Evolutionary conservation across 2,888 invertebrate species (phyloP).

Genomic region (Sipha maydis): DNA sequence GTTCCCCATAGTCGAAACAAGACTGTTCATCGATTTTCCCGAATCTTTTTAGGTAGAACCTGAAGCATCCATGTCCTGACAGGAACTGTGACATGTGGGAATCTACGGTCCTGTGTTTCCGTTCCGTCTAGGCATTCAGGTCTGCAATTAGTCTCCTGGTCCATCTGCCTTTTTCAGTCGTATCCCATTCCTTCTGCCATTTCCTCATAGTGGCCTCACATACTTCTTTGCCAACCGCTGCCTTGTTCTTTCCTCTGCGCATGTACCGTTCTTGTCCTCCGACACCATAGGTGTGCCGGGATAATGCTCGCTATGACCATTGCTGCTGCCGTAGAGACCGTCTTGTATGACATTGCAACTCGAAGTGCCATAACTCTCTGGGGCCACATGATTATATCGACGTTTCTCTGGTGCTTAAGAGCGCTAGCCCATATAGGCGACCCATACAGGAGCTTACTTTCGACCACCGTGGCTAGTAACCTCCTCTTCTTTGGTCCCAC

Average conservation of each 20-base stretch:
- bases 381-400: background rate
- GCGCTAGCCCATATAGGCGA: background rate
- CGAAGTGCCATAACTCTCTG: background rate
- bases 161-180: background rate
- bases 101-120: background rate
- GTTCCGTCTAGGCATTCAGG: background rate
- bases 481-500: background rate
- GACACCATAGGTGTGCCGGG: background rate
- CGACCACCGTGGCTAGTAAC: background rate
- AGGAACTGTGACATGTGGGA: background rate
- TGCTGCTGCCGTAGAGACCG: background rate
- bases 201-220: background rate
- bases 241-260: too few relatives aligned
- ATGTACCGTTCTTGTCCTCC: background rate
- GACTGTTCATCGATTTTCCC: background rate
- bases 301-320: background rate
- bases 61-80: slow-evolving; percentile 1
- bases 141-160: background rate
- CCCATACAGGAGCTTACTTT: background rate
- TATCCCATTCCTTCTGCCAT: background rate
- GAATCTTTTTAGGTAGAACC: background rate
- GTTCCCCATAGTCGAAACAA: background rate
- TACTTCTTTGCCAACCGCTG: too few relatives aligned
- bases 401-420: background rate
- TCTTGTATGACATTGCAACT: background rate